A percentile compares a stretch with the other conserved stretches of the same genome.
Evolutionary conservation across 2,888 invertebrate genomes (phyloP).

Genomic region (Tridacna crocea): DNA sequence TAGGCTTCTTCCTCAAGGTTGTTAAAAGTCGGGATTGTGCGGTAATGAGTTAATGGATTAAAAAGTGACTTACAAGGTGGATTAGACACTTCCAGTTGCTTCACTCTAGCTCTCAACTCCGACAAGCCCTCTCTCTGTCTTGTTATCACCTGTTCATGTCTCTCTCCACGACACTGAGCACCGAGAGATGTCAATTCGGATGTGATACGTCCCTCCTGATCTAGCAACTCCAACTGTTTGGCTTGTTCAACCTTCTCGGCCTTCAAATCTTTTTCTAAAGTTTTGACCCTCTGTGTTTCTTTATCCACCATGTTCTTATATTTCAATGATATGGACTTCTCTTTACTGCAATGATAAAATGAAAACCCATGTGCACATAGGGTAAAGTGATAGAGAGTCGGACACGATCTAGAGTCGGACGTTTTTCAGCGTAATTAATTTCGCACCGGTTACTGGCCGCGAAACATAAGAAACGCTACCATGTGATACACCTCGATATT

Average conservation of each 20-base stretch:
- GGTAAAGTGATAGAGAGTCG: too few relatives aligned
- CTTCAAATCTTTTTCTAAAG: conserved; percentile 74
- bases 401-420: too few relatives aligned
- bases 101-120: conserved; percentile 81
- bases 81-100: conserved; percentile 78
- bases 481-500: too few relatives aligned
- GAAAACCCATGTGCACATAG: not conserved
- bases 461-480: too few relatives aligned
- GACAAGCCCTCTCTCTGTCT: conserved; percentile 83
- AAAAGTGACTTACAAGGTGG: conserved; percentile 77
- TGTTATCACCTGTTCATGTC: conserved; percentile 83
- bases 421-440: too few relatives aligned
- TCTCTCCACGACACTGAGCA: conserved; percentile 83
- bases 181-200: conserved; percentile 83
- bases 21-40: too few relatives aligned
- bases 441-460: too few relatives aligned
- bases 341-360: conserved; percentile 70
- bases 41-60: too few relatives aligned
- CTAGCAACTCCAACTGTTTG: conserved; percentile 76
- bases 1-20: too few relatives aligned
- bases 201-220: conserved; percentile 82
- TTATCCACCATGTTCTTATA: conserved; percentile 75
- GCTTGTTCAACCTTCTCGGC: conserved; percentile 77
- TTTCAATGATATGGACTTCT: conserved; percentile 75
- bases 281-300: conserved; percentile 61